Conservation (phyloP, 2,888 invertebrate species). For the Caenorhabditis sulstoni region DNA sequence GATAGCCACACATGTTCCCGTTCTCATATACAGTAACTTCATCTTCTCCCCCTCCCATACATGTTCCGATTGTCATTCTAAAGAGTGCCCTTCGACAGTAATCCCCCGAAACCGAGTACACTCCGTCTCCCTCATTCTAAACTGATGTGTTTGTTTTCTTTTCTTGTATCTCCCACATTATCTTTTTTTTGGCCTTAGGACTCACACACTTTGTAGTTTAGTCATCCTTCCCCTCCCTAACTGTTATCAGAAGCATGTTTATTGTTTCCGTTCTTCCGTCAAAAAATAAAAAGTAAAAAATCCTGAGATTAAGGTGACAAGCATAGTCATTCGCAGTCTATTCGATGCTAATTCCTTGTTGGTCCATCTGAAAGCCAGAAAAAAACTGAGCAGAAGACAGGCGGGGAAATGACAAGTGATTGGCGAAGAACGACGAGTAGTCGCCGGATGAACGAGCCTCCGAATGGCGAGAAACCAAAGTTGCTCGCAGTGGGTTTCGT, state of each 20-base stretch:
- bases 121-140: constrained; percentile 28
- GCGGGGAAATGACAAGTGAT: constrained; percentile 37
- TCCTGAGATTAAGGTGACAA: not conserved
- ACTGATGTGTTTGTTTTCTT: constrained; percentile 39
- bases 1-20: constrained; percentile 31
- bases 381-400: constrained; percentile 6
- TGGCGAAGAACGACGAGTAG: constrained; percentile 3
- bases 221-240: not conserved
- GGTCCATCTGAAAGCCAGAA: not conserved
- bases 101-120: constrained; percentile 18
- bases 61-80: constrained; percentile 42
- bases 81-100: constrained; percentile 26
- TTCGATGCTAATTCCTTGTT: not conserved
- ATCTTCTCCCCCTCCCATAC: constrained; percentile 2
- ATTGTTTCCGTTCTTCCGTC: constrained; percentile 37
- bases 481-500: not conserved
- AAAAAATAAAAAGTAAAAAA: constrained; percentile 31
- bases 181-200: constrained; percentile 24
- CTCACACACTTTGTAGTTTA: constrained; percentile 49
- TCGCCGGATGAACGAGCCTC: not conserved
- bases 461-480: no score
- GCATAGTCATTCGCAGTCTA: constrained; percentile 11
- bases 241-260: constrained; percentile 39
- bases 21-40: constrained; percentile 30
- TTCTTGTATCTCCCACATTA: constrained; percentile 16